Base-by-base conservation (phyloP, 2,113 vertebrate genomes). In the Dicrurus megarhynchus region DNA sequence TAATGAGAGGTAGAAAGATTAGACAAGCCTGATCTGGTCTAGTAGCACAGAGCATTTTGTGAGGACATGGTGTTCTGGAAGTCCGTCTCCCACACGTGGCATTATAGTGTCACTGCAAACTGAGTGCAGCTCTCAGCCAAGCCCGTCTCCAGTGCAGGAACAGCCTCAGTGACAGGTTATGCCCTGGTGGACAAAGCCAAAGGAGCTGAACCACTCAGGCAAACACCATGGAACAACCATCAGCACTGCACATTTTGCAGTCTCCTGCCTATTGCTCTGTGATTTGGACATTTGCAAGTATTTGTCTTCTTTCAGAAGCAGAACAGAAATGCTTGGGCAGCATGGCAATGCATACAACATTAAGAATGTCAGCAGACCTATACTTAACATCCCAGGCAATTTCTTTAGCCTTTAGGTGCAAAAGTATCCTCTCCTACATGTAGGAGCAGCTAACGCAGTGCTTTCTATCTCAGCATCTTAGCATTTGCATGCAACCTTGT, bases 251-350 rank as follows among this genome's bases (percentile, higher is more conserved):
- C 0, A 12, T 10, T 81, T 39, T 46, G 13, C 42, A 47, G 53
- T 28, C 56, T 30, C 65, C 61, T 39, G 41, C 18, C 39, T 42
- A 50, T 3, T 71, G 35, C 39, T 73, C n/a, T 71, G 33, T 1
- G 2, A 42, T 80, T 87, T 59, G 75, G 26, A 76, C 70, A 49
- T 24, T 18, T 52, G 47, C 55, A 60, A n/a, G 33, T 13, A 65
- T 20, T 75, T 69, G n/a, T 49, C 70, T 4, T 92, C 87, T 52
- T 95, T 77, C 9, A 71, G 27, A 95, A 89, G 70, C 20, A 65
- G 84, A 95, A 84, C 1, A 91, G 68, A 91, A 64, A 49, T 53
- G 33, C 75, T 87, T 7, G 52, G 42, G 23, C 61, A 89, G 56
- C 21, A 53, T 3, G 2, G 46, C 16, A 82, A 61, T 15, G 16